A percentile compares a stretch with the other conserved stretches of the same genome.
Conservation (phyloP, 2,797 vertebrate species). For the Mus spretus region DNA sequence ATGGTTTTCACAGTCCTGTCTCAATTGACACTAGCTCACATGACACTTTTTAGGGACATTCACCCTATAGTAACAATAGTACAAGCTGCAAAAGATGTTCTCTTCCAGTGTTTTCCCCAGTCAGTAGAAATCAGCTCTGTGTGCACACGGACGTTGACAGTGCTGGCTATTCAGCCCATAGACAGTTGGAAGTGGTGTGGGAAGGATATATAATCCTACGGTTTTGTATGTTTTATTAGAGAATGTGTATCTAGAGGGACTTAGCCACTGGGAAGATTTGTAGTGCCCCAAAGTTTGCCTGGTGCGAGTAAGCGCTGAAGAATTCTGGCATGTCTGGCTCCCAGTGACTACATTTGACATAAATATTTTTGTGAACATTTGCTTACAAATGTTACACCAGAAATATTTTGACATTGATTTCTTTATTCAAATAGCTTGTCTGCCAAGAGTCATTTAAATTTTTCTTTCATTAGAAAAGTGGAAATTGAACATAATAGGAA, state of each 20-base stretch:
- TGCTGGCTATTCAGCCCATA: background rate
- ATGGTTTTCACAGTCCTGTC: background rate
- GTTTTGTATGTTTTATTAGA: slow-evolving; percentile 50
- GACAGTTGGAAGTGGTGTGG: background rate
- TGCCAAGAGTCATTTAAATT: slow-evolving; percentile 77
- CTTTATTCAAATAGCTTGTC: slow-evolving; percentile 87
- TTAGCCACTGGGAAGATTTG: slow-evolving; percentile 20
- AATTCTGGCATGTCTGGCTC: slow-evolving; percentile 57
- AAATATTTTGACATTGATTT: slow-evolving; percentile 85
- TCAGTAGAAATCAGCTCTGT: background rate
- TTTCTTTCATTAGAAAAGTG: slow-evolving; percentile 54
- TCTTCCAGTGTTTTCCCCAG: background rate
- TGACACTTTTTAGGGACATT: background rate
- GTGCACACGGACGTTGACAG: background rate
- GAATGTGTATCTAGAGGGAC: slow-evolving; percentile 63
- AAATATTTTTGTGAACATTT: slow-evolving; percentile 84
- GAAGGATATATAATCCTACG: background rate
- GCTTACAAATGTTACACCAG: slow-evolving; percentile 78
- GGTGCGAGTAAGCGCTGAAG: slow-evolving; percentile 60
- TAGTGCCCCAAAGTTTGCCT: slow-evolving; percentile 54
- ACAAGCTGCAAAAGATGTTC: background rate
- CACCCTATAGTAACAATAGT: too few relatives aligned
- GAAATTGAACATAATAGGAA: background rate
- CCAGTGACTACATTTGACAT: slow-evolving; percentile 77
- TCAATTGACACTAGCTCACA: background rate